phyloP scores from a whole-genome alignment of 35 echinoderm and acorn worm species.

The Patiria miniata region DNA sequence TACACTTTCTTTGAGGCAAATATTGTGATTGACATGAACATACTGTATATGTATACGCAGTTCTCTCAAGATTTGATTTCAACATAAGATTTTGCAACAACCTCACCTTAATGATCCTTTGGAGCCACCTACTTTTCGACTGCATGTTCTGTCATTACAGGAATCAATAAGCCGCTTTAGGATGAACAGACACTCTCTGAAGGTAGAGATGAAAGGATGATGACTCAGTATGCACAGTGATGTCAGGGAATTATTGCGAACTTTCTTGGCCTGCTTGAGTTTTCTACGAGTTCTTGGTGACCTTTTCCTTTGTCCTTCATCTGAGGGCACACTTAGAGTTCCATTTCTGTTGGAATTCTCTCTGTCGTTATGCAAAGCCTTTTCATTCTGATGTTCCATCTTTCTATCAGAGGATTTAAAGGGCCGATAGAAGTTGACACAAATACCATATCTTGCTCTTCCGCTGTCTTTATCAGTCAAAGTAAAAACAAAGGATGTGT shows the following conservation, averaged over 20 bases:
- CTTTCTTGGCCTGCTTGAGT: slow-evolving; percentile 80
- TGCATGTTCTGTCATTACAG: slow-evolving; percentile 88
- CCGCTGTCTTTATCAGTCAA: slow-evolving; percentile 92
- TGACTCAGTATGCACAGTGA: slow-evolving; percentile 92
- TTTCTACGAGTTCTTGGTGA: slow-evolving; percentile 83
- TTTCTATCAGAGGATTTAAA: slow-evolving; percentile 80
- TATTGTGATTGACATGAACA: too few species aligned
- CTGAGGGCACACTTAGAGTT: slow-evolving; percentile 72
- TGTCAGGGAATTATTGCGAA: slow-evolving; percentile 94
- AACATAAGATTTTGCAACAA: too few species aligned
- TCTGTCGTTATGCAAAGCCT: slow-evolving; percentile 48
- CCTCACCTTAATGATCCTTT: slow-evolving; percentile 80
- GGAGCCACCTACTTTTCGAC: slow-evolving; percentile 94
- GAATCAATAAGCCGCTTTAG: slow-evolving; percentile 93
- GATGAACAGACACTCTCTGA: slow-evolving; percentile 96
- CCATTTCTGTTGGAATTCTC: slow-evolving; percentile 96
- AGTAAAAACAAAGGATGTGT: slow-evolving; percentile 95
- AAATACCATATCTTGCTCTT: slow-evolving; percentile 84
- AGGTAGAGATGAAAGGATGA: slow-evolving; percentile 95
- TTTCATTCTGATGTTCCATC: slow-evolving; percentile 58
- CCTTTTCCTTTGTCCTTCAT: slow-evolving; percentile 47
- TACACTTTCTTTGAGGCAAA: too few species aligned
- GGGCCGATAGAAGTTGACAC: slow-evolving; percentile 95
- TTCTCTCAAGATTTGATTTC: too few species aligned
- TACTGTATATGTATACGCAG: too few species aligned